Base-by-base conservation (phyloP, 2,113 vertebrate genomes). In the Hippopotamus amphibius region DNA sequence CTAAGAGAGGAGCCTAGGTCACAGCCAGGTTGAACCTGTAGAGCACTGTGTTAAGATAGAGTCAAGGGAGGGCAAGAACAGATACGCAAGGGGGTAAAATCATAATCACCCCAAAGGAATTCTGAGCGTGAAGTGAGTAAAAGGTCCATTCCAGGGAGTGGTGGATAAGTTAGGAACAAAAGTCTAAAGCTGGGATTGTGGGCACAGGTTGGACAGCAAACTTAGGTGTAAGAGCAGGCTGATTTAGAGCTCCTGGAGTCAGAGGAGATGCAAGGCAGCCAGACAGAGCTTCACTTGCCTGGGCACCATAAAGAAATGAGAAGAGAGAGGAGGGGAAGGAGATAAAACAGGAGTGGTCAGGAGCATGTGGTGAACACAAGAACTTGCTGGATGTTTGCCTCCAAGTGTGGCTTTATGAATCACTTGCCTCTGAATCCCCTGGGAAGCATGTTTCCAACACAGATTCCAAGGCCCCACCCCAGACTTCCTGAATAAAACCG, bases 261-360 rank as follows among this genome's bases (percentile, higher is more conserved):
- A 14, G 68, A 21, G 4, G n/a, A 5, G 24, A 43, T n/a, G 6
- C 59, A 66, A 59, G 66, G 16, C 14, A 55, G 33, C 16, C 17
- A 41, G 76, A 7, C 30, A 43, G 3, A 83, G 28, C 16, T 48
- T n/a, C 80, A 41, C 19, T 30, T 69, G 22, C 12, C 63, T 76
- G 9, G 28, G 37, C 8, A 33, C 48, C 37, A 74, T 10, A 28
- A 59, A 46, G 46, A 59, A 69, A 63, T 19, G 61, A 55, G 13
- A 13, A 24, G 16, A 12, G 5, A 7, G 5, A 50, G 16, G 26
- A 41, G 13, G 12, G 7, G 21, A 22, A n/a, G 30, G 43, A 66
- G 17, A 22, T 2, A 19, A 30, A 43, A 4, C 1, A 9, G 6
- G 0, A 68, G 33, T 68, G 9, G 30, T 9, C 30, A 17, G 46